Conservation (phyloP, 2,888 invertebrate genomes). For the Aplocera efformata region DNA sequence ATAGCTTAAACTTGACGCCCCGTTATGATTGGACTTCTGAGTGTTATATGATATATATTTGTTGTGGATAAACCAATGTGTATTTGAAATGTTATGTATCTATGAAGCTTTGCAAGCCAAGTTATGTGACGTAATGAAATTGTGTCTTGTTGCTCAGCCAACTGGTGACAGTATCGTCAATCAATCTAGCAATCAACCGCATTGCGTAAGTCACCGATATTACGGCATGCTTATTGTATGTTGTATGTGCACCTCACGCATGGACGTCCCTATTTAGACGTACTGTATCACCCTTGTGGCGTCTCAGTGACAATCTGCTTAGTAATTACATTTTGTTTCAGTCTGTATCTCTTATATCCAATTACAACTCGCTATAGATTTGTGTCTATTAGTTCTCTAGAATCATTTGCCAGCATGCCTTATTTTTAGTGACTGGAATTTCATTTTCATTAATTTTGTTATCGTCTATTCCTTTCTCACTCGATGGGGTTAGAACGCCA, state of each 20-base stretch:
- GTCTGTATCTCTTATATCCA: conserved; percentile 3
- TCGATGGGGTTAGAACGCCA: conserved; percentile 47
- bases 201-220: conserved; percentile 90
- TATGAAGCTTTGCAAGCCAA: conserved; percentile 63
- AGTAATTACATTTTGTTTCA: conserved; percentile 25
- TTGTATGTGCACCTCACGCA: conserved; percentile 66
- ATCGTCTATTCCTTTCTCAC: conserved; percentile 42
- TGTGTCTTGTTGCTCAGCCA: conserved; percentile 87
- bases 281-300: conserved; percentile 35
- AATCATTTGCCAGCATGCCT: conserved; percentile 23
- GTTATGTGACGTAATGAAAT: conserved; percentile 74
- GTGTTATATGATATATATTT: conserved; percentile 17
- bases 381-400: conserved; percentile 21
- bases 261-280: conserved; percentile 49
- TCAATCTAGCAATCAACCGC: conserved; percentile 95
- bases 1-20: background rate
- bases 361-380: conserved; percentile 16
- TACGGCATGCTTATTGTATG: conserved; percentile 59
- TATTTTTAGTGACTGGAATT: conserved; percentile 29
- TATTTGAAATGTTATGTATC: conserved; percentile 31
- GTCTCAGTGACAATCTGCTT: conserved; percentile 31
- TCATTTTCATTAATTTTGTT: conserved; percentile 46
- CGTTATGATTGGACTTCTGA: background rate
- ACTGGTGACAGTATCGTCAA: conserved; percentile 95
- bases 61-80: conserved; percentile 29